Conservation (phyloP, 2,113 vertebrate species). For the Cyprinodon tularosa region DNA sequence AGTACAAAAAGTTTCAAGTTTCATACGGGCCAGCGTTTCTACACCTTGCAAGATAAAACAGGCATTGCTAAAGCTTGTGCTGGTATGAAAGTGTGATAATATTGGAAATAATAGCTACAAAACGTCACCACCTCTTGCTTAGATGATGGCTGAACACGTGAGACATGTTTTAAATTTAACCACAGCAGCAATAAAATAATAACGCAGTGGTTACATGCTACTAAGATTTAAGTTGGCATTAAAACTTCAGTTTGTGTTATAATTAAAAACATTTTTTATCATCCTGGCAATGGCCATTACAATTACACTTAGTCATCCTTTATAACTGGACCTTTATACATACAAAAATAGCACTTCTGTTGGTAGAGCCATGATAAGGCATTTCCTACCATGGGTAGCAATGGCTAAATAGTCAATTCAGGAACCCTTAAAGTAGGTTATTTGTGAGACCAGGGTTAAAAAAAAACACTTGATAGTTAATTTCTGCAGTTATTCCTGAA, state of each 20-base stretch:
- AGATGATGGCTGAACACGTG: neutral
- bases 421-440: neutral
- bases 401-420: slow-evolving; percentile 33
- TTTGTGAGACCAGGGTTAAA: neutral
- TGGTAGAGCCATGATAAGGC: neutral
- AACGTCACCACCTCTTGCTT: neutral
- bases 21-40: neutral
- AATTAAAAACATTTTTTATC: neutral
- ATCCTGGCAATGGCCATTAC: neutral
- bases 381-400: slow-evolving; percentile 45
- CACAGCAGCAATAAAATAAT: neutral
- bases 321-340: slow-evolving; percentile 4
- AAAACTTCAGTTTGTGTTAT: neutral
- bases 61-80: neutral
- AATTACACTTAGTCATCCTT: neutral
- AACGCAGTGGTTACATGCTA: neutral
- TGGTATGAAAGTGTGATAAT: neutral
- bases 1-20: neutral
- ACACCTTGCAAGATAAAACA: neutral
- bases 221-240: neutral
- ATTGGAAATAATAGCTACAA: neutral
- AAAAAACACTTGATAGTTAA: slow-evolving; percentile 23
- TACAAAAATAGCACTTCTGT: slow-evolving; percentile 20
- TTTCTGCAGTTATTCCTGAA: slow-evolving; percentile 18
- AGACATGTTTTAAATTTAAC: neutral